Conservation (phyloP, 2,113 vertebrate species). For the Alethe diademata region DNA sequence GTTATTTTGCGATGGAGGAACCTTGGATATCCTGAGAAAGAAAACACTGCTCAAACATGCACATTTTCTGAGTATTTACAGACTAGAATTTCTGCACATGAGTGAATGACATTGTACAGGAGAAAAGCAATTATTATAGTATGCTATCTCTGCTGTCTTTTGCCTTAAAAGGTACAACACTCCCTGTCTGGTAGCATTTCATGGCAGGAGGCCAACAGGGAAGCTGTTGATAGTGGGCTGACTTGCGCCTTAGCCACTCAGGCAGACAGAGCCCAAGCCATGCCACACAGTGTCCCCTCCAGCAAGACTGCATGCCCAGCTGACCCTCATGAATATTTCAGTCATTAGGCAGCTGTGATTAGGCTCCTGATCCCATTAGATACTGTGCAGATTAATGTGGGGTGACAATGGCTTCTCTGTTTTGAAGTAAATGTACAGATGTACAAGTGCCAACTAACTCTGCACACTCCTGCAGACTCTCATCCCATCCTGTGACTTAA, state of each 20-base stretch:
- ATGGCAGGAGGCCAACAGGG: neutral
- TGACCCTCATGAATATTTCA: neutral
- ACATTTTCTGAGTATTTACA: neutral
- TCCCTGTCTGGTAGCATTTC: neutral
- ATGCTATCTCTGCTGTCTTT: neutral
- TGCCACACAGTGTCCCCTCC: rapidly evolving
- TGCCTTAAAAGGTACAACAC: neutral
- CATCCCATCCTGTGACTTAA: neutral
- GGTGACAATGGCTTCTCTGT: neutral
- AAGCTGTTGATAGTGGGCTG: neutral
- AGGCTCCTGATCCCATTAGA: neutral
- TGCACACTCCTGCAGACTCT: rapidly evolving
- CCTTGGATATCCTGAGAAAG: neutral
- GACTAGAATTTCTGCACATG: neutral
- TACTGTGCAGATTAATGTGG: neutral
- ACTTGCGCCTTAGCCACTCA: neutral
- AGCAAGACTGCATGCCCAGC: rapidly evolving
- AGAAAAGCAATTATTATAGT: neutral
- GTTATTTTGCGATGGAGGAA: neutral
- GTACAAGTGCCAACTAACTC: neutral
- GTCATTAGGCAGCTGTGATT: neutral
- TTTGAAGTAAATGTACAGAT: neutral
- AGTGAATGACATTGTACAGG: neutral
- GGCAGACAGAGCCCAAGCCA: neutral
- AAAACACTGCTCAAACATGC: neutral